phyloP scores from a whole-genome alignment of 2,888 invertebrate genomes.

The Stegophylla sp. region DNA sequence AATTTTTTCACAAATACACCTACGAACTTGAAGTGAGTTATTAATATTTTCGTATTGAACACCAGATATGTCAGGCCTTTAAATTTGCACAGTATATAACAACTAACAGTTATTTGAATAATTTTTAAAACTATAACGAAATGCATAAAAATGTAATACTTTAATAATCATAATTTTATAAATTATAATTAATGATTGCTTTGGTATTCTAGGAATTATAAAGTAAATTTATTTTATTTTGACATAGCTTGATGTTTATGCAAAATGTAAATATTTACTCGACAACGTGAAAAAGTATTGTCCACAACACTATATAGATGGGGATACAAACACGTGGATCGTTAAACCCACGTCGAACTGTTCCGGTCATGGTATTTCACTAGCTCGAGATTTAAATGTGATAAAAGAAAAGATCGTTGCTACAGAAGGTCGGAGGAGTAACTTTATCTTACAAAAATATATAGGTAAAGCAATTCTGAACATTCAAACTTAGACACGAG shows the following conservation, averaged over 20 bases:
- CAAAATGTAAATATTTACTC: conserved; percentile 62
- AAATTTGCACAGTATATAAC: too few relatives aligned
- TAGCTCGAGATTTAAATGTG: conserved; percentile 67
- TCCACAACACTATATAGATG: conserved; percentile 65
- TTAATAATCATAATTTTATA: too few relatives aligned
- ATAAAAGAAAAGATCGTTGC: conserved; percentile 64
- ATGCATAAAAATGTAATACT: too few relatives aligned
- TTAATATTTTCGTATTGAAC: background rate
- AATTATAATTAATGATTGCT: too few relatives aligned
- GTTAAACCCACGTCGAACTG: conserved; percentile 70
- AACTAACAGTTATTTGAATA: too few relatives aligned
- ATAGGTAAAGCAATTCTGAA: conserved; percentile 64
- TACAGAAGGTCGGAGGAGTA: conserved; percentile 61
- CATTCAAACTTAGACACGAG: background rate
- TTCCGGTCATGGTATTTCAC: conserved; percentile 68
- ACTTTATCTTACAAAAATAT: conserved; percentile 70
- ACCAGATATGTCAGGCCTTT: too few relatives aligned
- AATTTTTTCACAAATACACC: conserved; percentile 1
- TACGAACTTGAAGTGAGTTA: conserved; percentile 41
- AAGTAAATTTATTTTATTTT: too few relatives aligned
- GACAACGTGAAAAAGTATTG: conserved; percentile 61
- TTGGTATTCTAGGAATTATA: too few relatives aligned
- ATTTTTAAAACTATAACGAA: too few relatives aligned
- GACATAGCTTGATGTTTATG: conserved; percentile 62
- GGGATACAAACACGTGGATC: conserved; percentile 68